Evolutionary conservation across 2,888 invertebrate species (phyloP).

Genomic region (Agrochola macilenta): DNA sequence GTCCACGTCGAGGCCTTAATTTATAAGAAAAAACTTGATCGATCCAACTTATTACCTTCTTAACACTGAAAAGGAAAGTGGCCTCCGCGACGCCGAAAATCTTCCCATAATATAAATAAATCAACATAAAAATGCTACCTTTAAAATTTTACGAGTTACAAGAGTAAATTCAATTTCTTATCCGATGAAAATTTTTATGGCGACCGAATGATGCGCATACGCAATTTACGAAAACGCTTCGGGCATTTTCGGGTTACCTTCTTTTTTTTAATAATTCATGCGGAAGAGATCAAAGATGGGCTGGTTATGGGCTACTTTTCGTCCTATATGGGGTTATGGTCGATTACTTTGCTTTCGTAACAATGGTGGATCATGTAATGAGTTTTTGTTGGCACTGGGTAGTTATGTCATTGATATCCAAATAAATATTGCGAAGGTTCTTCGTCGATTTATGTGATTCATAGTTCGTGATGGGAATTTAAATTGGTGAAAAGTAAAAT

Average conservation of each 20-base stretch:
- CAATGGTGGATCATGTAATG: conserved; percentile 63
- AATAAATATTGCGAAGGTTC: conserved; percentile 48
- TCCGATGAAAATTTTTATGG: conserved; percentile 66
- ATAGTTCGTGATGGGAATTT: conserved; percentile 32
- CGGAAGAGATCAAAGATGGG: conserved; percentile 65
- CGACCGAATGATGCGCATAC: conserved; percentile 66
- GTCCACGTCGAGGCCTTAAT: conserved; percentile 41
- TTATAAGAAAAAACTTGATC: conserved; percentile 43
- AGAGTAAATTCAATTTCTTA: conserved; percentile 70
- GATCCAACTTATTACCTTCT: conserved; percentile 35
- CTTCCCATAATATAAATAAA: conserved; percentile 61
- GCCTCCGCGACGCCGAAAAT: conserved; percentile 18
- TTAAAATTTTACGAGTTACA: conserved; percentile 67
- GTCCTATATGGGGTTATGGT: conserved; percentile 57
- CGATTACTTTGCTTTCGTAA: conserved; percentile 56
- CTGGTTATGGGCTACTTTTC: conserved; percentile 60
- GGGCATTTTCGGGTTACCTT: conserved; percentile 59
- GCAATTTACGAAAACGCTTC: conserved; percentile 72
- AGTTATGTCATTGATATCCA: conserved; percentile 52
- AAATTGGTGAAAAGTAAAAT: conserved; percentile 2
- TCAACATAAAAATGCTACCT: conserved; percentile 64
- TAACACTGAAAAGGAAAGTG: conserved; percentile 61
- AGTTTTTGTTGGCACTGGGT: conserved; percentile 41
- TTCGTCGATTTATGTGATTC: conserved; percentile 33
- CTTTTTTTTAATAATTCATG: conserved; percentile 67